Percentiles rank a stretch among this genome's conserved stretches.
These are phyloP conservation scores for Heloderma charlesbogerti DNA, from an alignment of 2,113 vertebrate species.

Conservation along the genomic window DNA sequence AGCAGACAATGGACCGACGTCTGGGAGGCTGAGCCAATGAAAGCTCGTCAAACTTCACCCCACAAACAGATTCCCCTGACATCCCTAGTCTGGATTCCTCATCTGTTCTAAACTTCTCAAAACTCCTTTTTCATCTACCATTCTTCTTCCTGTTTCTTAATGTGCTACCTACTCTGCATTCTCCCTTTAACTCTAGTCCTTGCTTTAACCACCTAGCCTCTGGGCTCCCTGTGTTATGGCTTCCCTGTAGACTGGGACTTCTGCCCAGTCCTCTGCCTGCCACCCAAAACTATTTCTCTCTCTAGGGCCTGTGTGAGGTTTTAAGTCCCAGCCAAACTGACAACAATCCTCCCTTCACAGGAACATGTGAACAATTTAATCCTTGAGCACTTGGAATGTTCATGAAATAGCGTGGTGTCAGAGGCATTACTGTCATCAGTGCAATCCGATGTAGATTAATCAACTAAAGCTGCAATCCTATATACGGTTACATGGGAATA, in stretches of 20 bases:
- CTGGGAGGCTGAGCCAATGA: too few species aligned
- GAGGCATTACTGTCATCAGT: neutral
- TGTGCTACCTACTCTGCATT: neutral
- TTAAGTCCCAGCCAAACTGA: neutral
- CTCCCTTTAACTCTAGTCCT: neutral
- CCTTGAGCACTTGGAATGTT: neutral
- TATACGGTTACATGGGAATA: too few species aligned
- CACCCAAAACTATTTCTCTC: neutral
- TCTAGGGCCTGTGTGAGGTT: neutral
- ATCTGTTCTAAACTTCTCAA: neutral
- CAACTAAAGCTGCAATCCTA: neutral
- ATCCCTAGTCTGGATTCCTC: too few species aligned
- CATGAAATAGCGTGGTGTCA: neutral
- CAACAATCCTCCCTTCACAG: neutral
- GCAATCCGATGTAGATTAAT: neutral
- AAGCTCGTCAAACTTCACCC: too few species aligned
- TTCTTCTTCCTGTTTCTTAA: neutral
- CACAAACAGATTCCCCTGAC: too few species aligned
- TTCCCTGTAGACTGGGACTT: neutral
- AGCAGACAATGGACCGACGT: too few species aligned
- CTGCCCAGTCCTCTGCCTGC: too few species aligned
- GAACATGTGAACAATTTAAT: neutral
- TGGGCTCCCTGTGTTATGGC: neutral
- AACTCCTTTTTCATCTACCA: neutral
- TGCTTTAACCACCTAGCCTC: neutral